These are phyloP conservation scores for Zygothrica quintamaculata DNA, from an alignment of 2,888 invertebrate species.

Conservation along the genomic window DNA sequence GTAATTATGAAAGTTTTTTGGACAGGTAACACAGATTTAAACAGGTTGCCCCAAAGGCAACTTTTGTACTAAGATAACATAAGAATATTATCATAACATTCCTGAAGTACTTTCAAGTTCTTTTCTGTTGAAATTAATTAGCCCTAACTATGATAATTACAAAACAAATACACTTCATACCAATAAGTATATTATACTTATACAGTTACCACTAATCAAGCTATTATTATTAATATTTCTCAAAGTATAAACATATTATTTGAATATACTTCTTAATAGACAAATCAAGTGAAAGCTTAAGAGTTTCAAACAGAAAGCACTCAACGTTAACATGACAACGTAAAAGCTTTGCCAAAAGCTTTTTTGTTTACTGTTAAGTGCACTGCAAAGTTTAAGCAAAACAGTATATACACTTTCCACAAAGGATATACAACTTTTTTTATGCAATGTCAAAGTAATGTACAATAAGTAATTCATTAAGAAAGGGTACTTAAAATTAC, in stretches of 20 bases:
- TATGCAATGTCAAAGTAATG: background rate
- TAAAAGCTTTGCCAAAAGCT: conserved; percentile 6
- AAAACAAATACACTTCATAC: too few relatives aligned
- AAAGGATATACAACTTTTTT: background rate
- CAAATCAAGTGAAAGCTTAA: conserved; percentile 6
- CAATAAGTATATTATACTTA: too few relatives aligned
- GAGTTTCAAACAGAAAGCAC: background rate
- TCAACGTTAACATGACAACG: background rate
- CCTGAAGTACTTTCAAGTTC: too few relatives aligned
- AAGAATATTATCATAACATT: background rate
- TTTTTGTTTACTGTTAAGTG: background rate
- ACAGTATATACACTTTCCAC: conserved; percentile 1
- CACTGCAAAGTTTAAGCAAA: conserved; percentile 7
- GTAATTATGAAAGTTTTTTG: conserved; percentile 62
- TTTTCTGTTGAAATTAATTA: too few relatives aligned
- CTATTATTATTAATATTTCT: too few relatives aligned
- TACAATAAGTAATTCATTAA: too few relatives aligned
- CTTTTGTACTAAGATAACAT: background rate
- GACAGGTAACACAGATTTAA: conserved; percentile 42
- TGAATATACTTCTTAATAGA: too few relatives aligned
- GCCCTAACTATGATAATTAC: too few relatives aligned
- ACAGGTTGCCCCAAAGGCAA: conserved; percentile 27
- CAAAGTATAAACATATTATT: too few relatives aligned
- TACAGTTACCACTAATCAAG: too few relatives aligned
- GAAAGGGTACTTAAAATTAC: too few relatives aligned